phyloP scores from a whole-genome alignment of 92 coral and sea anemone genomes.

The Plumapathes pennacea region DNA sequence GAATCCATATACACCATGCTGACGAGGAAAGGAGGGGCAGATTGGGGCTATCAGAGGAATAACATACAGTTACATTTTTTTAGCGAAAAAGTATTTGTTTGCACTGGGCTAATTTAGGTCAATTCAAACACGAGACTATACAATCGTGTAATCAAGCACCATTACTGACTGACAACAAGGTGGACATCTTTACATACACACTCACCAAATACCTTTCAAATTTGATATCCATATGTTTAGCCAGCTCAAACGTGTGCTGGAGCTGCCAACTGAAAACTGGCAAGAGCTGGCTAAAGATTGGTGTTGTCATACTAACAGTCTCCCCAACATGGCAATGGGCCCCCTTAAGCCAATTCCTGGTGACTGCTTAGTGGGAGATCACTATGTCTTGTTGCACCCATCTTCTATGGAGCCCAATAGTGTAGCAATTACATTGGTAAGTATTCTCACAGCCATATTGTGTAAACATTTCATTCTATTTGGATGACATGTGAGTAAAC shows the following conservation, averaged over 20 bases:
- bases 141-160: too few species aligned
- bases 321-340: slow-evolving; percentile 49
- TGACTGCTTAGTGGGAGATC: slow-evolving; percentile 81
- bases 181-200: too few species aligned
- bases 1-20: too few species aligned
- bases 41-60: too few species aligned
- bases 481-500: too few species aligned
- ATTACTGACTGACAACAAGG: too few species aligned
- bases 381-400: slow-evolving; percentile 72
- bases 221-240: slow-evolving; percentile 23
- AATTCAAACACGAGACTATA: too few species aligned
- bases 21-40: too few species aligned
- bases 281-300: slow-evolving; percentile 80
- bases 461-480: background rate
- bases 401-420: slow-evolving; percentile 30
- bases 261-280: slow-evolving; percentile 96
- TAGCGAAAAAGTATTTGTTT: background rate
- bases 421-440: slow-evolving; percentile 58
- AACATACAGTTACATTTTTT: background rate
- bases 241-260: slow-evolving; percentile 75
- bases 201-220: too few species aligned
- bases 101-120: too few species aligned
- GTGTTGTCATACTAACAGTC: slow-evolving; percentile 87
- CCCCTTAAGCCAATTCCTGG: slow-evolving; percentile 61
- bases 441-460: background rate